These are phyloP conservation scores for Hylaea fasciaria DNA, from an alignment of 2,888 invertebrate species.

Conservation along the genomic window DNA sequence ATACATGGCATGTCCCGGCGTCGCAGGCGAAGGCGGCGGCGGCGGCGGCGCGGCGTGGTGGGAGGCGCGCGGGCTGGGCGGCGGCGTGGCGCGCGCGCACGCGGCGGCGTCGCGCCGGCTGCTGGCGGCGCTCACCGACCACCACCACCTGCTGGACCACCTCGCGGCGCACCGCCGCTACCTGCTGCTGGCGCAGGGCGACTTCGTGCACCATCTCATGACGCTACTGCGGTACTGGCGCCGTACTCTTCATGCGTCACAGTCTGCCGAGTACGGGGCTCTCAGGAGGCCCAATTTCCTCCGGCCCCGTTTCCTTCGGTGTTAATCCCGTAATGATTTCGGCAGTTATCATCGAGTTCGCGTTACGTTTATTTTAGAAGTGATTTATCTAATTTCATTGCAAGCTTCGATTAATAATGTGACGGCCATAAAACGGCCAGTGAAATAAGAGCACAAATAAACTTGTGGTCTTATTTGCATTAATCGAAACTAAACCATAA, in stretches of 20 bases:
- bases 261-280: background rate
- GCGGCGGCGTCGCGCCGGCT: constrained; percentile 94
- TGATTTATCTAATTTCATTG: no score
- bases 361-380: no score
- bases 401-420: no score
- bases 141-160: constrained; percentile 96
- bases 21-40: constrained; percentile 23
- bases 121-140: constrained; percentile 92
- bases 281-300: no score
- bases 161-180: constrained; percentile 95
- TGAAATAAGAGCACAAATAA: no score
- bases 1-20: background rate
- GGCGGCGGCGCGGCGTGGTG: constrained; percentile 73
- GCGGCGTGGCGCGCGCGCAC: constrained; percentile 93
- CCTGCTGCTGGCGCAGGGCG: constrained; percentile 96
- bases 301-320: no score
- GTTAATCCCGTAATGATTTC: no score
- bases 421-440: no score
- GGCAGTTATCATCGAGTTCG: no score
- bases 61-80: constrained; percentile 87
- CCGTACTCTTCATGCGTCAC: constrained; percentile 44
- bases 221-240: constrained; percentile 92
- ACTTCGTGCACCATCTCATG: constrained; percentile 97
- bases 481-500: no score
- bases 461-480: no score